phyloP scores from a whole-genome alignment of 92 coral and sea anemone genomes.

The Umimayanthus chanpuru region DNA sequence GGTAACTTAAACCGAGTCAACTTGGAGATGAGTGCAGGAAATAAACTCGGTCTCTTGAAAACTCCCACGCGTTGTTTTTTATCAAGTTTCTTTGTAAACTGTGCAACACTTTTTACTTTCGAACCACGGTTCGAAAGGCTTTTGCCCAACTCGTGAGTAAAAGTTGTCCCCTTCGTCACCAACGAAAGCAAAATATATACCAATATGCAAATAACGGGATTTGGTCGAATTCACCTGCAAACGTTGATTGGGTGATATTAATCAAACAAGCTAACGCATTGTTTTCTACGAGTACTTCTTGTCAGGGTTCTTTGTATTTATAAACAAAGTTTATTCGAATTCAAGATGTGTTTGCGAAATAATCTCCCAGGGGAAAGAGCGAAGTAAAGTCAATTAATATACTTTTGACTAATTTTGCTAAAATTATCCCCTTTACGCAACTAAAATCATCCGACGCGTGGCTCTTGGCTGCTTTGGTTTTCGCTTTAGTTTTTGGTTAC shows the following conservation, averaged over 20 bases:
- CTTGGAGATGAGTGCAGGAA: background rate
- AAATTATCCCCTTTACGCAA: background rate
- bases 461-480: background rate
- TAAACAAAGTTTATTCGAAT: background rate
- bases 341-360: slow-evolving; percentile 26
- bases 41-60: background rate
- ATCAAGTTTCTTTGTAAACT: background rate
- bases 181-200: slow-evolving; percentile 21
- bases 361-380: slow-evolving; percentile 12
- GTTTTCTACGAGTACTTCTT: slow-evolving; percentile 27
- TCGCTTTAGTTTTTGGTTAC: background rate
- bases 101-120: background rate
- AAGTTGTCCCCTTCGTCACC: slow-evolving; percentile 1
- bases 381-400: background rate
- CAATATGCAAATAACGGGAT: slow-evolving; percentile 23
- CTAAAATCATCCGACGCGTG: background rate
- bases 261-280: slow-evolving; percentile 12
- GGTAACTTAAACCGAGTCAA: background rate
- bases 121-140: background rate
- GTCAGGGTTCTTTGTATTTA: slow-evolving; percentile 16
- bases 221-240: slow-evolving; percentile 17
- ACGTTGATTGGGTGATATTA: slow-evolving; percentile 34
- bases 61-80: background rate
- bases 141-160: slow-evolving; percentile 11
- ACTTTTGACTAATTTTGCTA: background rate